Percentiles rank a stretch among this genome's conserved stretches.
Evolutionary conservation across 2,888 invertebrate genomes (phyloP).

Genomic region (Lithosia quadra): DNA sequence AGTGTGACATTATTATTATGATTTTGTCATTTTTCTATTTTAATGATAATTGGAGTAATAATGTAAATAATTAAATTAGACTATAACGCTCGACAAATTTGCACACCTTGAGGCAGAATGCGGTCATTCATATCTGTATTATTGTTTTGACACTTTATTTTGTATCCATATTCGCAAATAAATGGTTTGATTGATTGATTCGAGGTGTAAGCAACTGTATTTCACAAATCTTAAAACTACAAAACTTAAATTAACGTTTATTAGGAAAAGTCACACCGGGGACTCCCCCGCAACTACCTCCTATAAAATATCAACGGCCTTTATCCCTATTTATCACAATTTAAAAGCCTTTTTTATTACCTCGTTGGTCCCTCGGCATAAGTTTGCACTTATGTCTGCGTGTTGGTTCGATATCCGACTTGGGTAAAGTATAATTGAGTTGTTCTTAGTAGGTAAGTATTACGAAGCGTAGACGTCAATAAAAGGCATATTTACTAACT

Average conservation of each 20-base stretch:
- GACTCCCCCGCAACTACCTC: neutral
- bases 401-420: neutral
- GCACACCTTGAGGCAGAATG: too few relatives aligned
- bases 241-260: neutral
- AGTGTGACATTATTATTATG: too few relatives aligned
- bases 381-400: neutral
- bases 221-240: neutral
- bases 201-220: neutral
- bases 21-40: too few relatives aligned
- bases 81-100: too few relatives aligned
- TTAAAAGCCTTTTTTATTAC: constrained; percentile 2
- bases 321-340: constrained; percentile 3
- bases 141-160: too few relatives aligned
- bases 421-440: neutral
- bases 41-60: too few relatives aligned
- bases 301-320: neutral
- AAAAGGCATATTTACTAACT: too few relatives aligned
- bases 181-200: too few relatives aligned
- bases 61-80: too few relatives aligned
- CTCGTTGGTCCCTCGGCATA: constrained; percentile 4
- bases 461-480: too few relatives aligned
- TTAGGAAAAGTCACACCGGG: neutral
- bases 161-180: too few relatives aligned
- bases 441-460: neutral
- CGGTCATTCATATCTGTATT: too few relatives aligned